These are phyloP conservation scores for Nyctibius bracteatus DNA, from an alignment of 2,113 vertebrate species.

Conservation along the genomic window DNA sequence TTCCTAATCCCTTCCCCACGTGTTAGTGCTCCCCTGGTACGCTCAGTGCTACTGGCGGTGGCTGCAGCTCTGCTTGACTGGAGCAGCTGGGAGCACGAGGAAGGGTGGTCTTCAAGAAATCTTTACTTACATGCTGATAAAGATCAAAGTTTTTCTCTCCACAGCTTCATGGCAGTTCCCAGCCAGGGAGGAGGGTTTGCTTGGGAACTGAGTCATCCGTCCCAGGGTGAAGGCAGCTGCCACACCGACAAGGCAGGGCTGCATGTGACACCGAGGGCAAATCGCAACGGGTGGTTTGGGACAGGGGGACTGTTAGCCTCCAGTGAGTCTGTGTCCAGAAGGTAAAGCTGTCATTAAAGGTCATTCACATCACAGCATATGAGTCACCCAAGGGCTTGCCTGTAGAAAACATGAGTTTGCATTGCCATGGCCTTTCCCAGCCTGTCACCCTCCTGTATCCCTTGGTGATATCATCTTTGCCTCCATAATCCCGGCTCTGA, in stretches of 20 bases:
- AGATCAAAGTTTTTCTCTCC: background rate
- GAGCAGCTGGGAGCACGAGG: background rate
- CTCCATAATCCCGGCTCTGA: background rate
- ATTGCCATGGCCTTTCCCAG: background rate
- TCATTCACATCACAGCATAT: background rate
- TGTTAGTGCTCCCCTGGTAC: background rate
- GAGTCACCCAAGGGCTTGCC: background rate
- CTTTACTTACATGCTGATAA: background rate
- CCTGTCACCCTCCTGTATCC: background rate
- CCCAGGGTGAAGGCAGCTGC: background rate
- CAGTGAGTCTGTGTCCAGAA: fast-evolving
- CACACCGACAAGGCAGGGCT: background rate
- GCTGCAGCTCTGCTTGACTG: background rate
- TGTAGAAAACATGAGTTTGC: background rate
- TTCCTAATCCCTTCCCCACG: background rate
- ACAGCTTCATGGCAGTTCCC: background rate
- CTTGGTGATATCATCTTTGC: background rate
- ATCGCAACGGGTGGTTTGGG: background rate
- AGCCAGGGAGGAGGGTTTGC: background rate
- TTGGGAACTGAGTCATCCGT: background rate
- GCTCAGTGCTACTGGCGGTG: background rate
- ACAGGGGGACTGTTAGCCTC: background rate
- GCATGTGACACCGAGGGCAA: fast-evolving
- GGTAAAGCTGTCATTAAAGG: background rate
- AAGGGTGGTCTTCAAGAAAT: background rate